Conservation (phyloP, 2,797 vertebrate genomes). For the Dendrocincla fuliginosa region DNA sequence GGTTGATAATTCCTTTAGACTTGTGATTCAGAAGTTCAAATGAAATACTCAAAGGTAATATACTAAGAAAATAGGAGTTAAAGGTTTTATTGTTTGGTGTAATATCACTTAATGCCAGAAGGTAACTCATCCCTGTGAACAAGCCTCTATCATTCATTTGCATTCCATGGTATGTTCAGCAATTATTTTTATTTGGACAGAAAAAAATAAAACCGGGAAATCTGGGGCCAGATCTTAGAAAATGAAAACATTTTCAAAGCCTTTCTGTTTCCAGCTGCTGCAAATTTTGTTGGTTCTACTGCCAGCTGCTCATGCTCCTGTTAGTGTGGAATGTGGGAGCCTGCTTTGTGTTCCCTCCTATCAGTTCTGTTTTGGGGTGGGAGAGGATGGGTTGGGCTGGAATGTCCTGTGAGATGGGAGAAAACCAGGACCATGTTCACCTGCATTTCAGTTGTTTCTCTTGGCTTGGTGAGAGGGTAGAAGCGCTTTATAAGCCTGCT, state of each 20-base stretch:
- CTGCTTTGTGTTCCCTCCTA: background rate
- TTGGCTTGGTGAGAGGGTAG: background rate
- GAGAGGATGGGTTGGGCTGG: background rate
- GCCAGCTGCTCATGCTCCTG: background rate
- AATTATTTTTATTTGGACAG: background rate
- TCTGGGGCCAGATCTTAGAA: background rate
- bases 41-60: background rate
- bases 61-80: background rate
- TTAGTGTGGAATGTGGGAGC: background rate
- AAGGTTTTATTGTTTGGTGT: background rate
- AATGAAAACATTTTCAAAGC: background rate
- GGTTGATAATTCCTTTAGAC: background rate
- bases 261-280: background rate
- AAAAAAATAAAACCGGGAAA: background rate
- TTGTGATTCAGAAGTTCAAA: background rate
- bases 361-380: background rate
- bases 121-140: background rate
- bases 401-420: background rate
- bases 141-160: background rate
- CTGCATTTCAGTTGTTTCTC: background rate
- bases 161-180: background rate
- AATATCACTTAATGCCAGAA: background rate
- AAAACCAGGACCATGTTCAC: accelerated
- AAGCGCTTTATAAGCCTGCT: background rate
- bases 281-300: background rate